Evolutionary conservation across 2,113 vertebrate genomes (phyloP), one percentile per base, ranked within the genome.

Genomic region (Oncorhynchus masou): DNA sequence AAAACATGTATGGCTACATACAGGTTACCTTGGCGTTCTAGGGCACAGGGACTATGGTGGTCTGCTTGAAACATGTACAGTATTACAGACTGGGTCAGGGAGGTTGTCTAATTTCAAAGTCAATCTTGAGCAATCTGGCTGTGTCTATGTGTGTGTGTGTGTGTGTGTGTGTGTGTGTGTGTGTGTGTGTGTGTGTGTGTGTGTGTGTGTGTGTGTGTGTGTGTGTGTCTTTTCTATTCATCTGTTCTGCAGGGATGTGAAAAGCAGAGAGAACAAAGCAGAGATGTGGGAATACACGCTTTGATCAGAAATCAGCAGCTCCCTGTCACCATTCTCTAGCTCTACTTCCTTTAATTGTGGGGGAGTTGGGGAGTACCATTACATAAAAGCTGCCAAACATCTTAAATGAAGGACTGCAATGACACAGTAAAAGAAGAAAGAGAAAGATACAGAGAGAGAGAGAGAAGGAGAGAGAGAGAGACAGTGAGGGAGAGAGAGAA

Each of bases 271-370:
- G 78, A 80, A 83, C 73, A 84, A 85, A 74, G 75, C 79, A 67
- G 81, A 81, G 76, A 85, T 75, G 79, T n/a, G 1, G 62, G 70
- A 78, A 80, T 80, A 80, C 88, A 74, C 71, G 48, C 66, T 87
- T 84, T 83, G 68, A 90, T 89, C 71, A 49, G 69, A 87, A 81
- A 78, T 86, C 74, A 81, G 39, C 27, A 24, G 71, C 77, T 81
- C 77, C 76, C 79, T 70, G 71, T 79, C 74, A 48, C 39, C 12
- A 15, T 24, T 83, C 79, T 80, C 29, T 31, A 68, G 68, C 22
- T 72, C 80, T 8, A 68, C 39, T 59, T 82, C 74, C 59, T 45
- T 70, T 68, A 48, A 79, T 69, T 67, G 68, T 29, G 31, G 74
- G 69, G 71, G n/a, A 65, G 12, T 67, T 20, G 45, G 8, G 71